These are phyloP conservation scores for Chydorus sphaericus DNA, from an alignment of 2,888 invertebrate genomes.

Conservation along the genomic window DNA sequence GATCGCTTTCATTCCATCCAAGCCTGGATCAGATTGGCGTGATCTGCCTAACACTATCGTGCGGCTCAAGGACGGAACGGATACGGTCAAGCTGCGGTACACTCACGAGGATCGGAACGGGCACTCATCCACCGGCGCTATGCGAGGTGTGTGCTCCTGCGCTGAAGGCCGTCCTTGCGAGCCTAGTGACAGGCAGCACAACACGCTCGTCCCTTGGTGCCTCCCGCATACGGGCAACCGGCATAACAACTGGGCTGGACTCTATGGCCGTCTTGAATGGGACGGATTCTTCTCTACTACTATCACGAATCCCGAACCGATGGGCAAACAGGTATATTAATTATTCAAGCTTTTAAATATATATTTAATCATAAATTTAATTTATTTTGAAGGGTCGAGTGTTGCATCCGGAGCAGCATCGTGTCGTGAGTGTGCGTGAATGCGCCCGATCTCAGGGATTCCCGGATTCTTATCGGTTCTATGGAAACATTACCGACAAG, in stretches of 20 bases:
- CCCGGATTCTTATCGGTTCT: constrained; percentile 57
- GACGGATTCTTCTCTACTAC: constrained; percentile 65
- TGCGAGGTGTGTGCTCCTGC: constrained; percentile 65
- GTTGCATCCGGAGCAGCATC: constrained; percentile 59
- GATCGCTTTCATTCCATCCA: constrained; percentile 55
- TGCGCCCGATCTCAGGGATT: constrained; percentile 79
- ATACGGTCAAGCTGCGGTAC: constrained; percentile 43
- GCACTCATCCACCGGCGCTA: constrained; percentile 32
- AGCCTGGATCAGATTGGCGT: constrained; percentile 68
- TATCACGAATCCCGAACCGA: constrained; percentile 63
- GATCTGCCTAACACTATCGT: constrained; percentile 65
- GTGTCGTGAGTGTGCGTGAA: constrained; percentile 73
- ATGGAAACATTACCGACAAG: constrained; percentile 57
- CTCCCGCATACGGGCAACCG: constrained; percentile 71
- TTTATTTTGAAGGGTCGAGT: constrained; percentile 45
- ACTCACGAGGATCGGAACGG: constrained; percentile 39
- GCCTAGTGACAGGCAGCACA: constrained; percentile 55
- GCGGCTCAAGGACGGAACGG: constrained; percentile 51
- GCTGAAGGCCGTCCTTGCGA: constrained; percentile 47
- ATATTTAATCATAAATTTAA: too few species aligned
- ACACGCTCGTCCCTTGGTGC: constrained; percentile 78
- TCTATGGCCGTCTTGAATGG: constrained; percentile 67
- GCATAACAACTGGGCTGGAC: constrained; percentile 73
- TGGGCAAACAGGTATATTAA: constrained; percentile 65
- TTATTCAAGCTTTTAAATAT: too few species aligned